phyloP scores from a whole-genome alignment of 2,888 invertebrate species.

The Rotaria magnacalcarata region DNA sequence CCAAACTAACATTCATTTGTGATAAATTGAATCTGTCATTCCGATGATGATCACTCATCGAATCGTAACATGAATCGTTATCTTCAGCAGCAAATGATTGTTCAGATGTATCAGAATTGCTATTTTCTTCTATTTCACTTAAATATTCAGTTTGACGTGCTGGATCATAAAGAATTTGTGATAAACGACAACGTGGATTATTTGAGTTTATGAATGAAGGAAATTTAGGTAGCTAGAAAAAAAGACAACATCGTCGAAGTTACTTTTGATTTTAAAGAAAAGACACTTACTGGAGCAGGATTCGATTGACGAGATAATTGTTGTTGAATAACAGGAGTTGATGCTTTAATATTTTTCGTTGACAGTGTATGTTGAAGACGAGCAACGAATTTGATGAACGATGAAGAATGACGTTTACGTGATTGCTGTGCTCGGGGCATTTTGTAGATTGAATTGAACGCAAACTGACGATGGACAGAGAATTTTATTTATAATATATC shows the following conservation, averaged over 20 bases:
- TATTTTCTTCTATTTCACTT: not conserved
- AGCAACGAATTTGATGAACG: not conserved
- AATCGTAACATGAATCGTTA: constrained; percentile 2
- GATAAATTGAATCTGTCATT: not conserved
- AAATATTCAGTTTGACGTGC: not conserved
- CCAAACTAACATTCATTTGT: not conserved
- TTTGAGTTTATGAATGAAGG: not conserved
- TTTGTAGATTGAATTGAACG: not conserved
- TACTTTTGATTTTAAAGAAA: no score
- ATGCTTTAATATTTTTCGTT: not conserved
- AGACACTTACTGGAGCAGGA: not conserved
- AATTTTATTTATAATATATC: no score
- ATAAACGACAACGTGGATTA: not conserved
- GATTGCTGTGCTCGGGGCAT: not conserved
- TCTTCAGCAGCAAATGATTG: not conserved
- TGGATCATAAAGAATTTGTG: constrained; percentile 10
- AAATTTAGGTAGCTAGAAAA: not conserved
- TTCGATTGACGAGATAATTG: not conserved
- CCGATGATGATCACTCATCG: not conserved
- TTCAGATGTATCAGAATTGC: not conserved
- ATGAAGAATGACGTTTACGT: not conserved
- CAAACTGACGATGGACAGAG: no score
- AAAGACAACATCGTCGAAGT: not conserved
- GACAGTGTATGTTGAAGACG: not conserved
- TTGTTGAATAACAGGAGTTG: not conserved